Conservation (phyloP, 2,797 vertebrate genomes). For the Eurystomus glaucurus region DNA sequence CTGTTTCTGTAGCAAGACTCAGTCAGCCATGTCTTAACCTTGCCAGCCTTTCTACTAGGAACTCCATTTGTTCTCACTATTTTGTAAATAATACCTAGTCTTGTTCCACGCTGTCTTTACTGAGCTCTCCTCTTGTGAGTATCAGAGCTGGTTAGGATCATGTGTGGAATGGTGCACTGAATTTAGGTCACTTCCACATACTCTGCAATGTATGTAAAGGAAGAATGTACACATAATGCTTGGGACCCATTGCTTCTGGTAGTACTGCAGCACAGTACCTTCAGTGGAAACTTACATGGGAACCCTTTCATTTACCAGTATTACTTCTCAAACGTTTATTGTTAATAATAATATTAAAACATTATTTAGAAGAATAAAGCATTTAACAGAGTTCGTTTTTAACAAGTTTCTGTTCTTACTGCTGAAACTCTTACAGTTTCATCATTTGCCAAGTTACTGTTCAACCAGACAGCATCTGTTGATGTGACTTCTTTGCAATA, state of each 20-base stretch:
- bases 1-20: not conserved
- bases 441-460: not conserved
- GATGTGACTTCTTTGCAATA: not conserved
- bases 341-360: not conserved
- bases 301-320: not conserved
- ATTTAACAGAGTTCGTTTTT: not conserved
- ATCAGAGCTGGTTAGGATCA: not conserved
- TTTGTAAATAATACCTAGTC: not conserved
- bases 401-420: not conserved
- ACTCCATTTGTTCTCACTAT: not conserved
- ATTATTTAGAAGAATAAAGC: not conserved
- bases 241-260: not conserved
- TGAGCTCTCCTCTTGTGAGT: not conserved
- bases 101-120: not conserved
- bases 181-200: not conserved
- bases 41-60: not conserved
- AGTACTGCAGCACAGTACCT: not conserved
- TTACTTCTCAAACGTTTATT: not conserved
- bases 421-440: not conserved
- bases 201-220: not conserved
- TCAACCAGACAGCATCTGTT: not conserved
- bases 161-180: not conserved
- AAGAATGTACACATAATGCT: not conserved
- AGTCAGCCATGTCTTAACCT: not conserved
- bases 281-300: rapidly evolving